Evolutionary conservation across 1,140 invertebrate species (phyloP).

Genomic region (Maniola jurtina): DNA sequence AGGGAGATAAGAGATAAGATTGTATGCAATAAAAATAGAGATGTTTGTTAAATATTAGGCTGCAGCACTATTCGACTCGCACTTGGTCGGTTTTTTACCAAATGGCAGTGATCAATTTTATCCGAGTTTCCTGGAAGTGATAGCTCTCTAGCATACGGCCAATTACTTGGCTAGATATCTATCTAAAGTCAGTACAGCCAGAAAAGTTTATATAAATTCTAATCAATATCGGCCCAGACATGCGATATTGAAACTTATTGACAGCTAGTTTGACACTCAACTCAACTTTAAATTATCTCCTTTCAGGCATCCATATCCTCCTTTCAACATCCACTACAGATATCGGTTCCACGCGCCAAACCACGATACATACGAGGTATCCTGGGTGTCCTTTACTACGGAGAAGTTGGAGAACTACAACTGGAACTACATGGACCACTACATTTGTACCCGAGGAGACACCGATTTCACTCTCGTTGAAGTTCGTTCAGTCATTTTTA

Average conservation of each 20-base stretch:
- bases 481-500: slow-evolving; percentile 72
- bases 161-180: too few relatives aligned
- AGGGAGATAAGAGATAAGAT: too few relatives aligned
- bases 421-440: slow-evolving; percentile 99
- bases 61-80: too few relatives aligned
- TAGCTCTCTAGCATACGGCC: too few relatives aligned
- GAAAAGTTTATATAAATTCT: too few relatives aligned
- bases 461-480: slow-evolving; percentile 92
- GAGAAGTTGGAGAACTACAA: slow-evolving; percentile 98
- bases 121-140: too few relatives aligned
- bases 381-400: slow-evolving; percentile 95
- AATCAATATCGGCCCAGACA: too few relatives aligned
- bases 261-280: not conserved
- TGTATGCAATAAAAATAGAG: too few relatives aligned
- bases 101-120: too few relatives aligned
- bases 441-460: slow-evolving; percentile 95
- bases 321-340: slow-evolving; percentile 93
- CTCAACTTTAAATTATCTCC: slow-evolving; percentile 12
- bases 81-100: too few relatives aligned
- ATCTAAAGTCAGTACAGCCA: too few relatives aligned
- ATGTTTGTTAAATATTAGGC: too few relatives aligned
- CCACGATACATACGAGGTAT: slow-evolving; percentile 96
- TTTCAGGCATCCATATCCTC: slow-evolving; percentile 93
- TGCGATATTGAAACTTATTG: not conserved
- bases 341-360: slow-evolving; percentile 96